A percentile compares a stretch with the other conserved stretches of the same genome.
These are phyloP conservation scores for Pollachius pollachius DNA, from an alignment of 2,113 vertebrate species.

Conservation along the genomic window DNA sequence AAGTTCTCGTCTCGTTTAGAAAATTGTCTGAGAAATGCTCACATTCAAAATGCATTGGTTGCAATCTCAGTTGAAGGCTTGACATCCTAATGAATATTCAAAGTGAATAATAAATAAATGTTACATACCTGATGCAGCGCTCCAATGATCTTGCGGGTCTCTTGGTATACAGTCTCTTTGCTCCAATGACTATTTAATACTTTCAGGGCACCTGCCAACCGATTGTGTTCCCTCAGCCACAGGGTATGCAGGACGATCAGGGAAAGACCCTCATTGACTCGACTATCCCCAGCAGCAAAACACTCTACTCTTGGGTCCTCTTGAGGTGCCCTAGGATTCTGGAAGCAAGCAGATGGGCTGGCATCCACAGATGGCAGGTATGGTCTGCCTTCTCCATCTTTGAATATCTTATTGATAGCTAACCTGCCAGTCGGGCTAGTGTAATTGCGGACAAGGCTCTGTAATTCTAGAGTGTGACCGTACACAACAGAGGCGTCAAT, in stretches of 20 bases:
- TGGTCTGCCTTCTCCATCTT: conserved; percentile 67
- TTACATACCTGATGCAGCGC: conserved; percentile 90
- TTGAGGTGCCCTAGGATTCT: conserved; percentile 28
- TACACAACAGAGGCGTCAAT: conserved; percentile 91
- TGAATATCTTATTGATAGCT: conserved; percentile 68
- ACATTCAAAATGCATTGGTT: no score
- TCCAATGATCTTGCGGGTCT: conserved; percentile 88
- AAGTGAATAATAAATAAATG: no score
- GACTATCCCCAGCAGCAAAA: conserved; percentile 85
- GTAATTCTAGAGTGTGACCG: conserved; percentile 67
- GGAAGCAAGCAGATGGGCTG: conserved; percentile 71
- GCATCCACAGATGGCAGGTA: conserved; percentile 77
- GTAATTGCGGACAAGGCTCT: conserved; percentile 78
- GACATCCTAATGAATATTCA: no score
- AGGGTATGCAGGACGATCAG: conserved; percentile 83
- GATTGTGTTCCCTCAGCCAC: conserved; percentile 93
- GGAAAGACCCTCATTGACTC: conserved; percentile 82
- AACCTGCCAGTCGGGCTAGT: conserved; percentile 80
- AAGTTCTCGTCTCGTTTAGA: no score
- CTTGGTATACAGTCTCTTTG: conserved; percentile 80
- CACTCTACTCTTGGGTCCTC: conserved; percentile 77
- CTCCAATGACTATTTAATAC: conserved; percentile 85
- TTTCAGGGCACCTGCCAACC: conserved; percentile 75
- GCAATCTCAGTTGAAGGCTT: no score
- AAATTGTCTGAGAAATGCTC: no score